These are phyloP conservation scores for Rhinopomastus cyanomelas DNA, from an alignment of 2,113 vertebrate genomes.

Conservation along the genomic window DNA sequence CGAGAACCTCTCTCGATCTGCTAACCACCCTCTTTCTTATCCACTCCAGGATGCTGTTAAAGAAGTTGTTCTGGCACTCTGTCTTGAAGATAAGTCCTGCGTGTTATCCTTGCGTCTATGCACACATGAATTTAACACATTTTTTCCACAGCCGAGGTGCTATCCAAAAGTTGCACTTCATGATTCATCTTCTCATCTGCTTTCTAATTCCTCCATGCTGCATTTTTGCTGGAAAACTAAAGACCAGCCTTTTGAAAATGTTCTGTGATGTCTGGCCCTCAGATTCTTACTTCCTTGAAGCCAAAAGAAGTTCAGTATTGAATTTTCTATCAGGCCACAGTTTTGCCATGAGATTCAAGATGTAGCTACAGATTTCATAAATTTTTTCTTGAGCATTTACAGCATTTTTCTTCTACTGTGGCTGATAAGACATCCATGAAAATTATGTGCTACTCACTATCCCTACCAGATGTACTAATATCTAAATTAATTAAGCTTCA, in stretches of 20 bases:
- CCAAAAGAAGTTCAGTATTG: not conserved
- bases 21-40: no score
- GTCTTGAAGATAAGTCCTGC: not conserved
- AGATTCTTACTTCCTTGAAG: not conserved
- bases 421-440: not conserved
- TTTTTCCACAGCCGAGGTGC: not conserved
- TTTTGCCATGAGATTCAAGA: not conserved
- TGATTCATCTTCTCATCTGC: not conserved
- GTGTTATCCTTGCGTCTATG: not conserved
- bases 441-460: not conserved
- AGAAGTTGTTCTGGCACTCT: slow-evolving; percentile 16
- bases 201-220: not conserved
- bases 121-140: not conserved
- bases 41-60: no score
- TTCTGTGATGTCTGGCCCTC: not conserved
- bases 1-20: no score
- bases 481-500: not conserved
- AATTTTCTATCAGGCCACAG: not conserved
- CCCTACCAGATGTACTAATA: not conserved
- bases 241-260: not conserved
- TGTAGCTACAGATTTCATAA: not conserved
- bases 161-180: not conserved
- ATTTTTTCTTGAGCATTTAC: not conserved
- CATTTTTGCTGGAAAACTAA: not conserved
- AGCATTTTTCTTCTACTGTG: not conserved